Evolutionary conservation across 2,797 vertebrate genomes (phyloP).

Genomic region (Agapornis canus): DNA sequence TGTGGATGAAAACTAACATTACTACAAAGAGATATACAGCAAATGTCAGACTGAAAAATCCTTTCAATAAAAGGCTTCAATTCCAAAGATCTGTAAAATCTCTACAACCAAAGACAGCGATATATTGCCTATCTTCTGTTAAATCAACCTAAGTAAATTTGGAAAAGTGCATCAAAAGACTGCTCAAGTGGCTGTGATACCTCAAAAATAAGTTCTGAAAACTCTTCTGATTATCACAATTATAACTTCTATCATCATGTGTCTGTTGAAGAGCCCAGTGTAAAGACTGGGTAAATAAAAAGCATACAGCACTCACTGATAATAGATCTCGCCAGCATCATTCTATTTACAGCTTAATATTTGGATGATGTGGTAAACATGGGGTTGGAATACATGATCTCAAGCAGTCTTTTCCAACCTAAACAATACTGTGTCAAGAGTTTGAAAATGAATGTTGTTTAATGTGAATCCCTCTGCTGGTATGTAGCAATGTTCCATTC

Average conservation of each 20-base stretch:
- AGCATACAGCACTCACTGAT: conserved; percentile 8
- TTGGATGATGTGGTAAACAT: conserved; percentile 47
- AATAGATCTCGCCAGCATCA: conserved; percentile 31
- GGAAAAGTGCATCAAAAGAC: conserved; percentile 54
- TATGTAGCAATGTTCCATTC: conserved; percentile 33
- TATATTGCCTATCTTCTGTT: conserved; percentile 52
- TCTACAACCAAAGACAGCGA: not conserved
- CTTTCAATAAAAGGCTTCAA: not conserved
- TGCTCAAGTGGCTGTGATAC: conserved; percentile 39
- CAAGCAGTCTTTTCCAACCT: not conserved
- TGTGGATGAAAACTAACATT: not conserved
- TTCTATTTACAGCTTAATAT: conserved; percentile 56
- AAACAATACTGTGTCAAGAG: not conserved
- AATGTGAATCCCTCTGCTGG: conserved; percentile 58
- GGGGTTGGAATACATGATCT: not conserved
- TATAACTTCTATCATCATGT: conserved; percentile 44
- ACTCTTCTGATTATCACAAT: conserved; percentile 42
- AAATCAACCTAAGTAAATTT: conserved; percentile 56
- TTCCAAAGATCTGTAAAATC: not conserved
- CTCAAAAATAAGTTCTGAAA: conserved; percentile 54
- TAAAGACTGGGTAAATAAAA: conserved; percentile 12
- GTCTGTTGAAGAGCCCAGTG: conserved; percentile 30
- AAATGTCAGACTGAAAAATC: not conserved
- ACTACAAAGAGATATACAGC: not conserved
- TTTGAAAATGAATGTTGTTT: conserved; percentile 60